Evolutionary conservation across 2,888 invertebrate species (phyloP), one percentile per base, ranked within the genome.

Genomic region (Leucozona laternaria): DNA sequence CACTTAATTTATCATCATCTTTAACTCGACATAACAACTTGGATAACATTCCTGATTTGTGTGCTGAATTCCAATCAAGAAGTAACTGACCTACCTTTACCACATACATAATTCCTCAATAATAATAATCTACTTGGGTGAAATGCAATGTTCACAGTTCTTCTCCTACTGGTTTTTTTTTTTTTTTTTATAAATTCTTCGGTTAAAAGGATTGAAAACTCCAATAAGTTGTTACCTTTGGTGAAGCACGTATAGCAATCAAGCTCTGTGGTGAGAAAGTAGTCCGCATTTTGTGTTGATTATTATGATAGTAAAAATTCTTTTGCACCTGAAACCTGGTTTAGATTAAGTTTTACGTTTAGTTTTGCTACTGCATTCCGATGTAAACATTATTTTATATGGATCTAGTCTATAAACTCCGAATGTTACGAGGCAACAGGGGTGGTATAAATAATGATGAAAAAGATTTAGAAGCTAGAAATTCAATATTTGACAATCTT

Each of bases 1-100:
- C 17, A 2, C 3, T 22, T 5, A 50, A 22, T 50, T 22, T 22
- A 50, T 2, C 13, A 22, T 11, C 2, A 22, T 50, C 15, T 43
- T n/a, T 6, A n/a, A 40, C 0, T 13, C 2, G 1, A 6, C 2
- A n/a, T 55, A 28, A 28, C 25, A 55, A 13, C 28, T 57, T 31
- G 17, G 34, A 57, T 31, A 57, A 17, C 11, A 31, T 57, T 57
- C 17, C 2, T 11, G 57, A 57, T 57, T 31, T 17, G 11, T 57
- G 57, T 31, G 31, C 31, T 57, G 17, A 57, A 57, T 57, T 57
- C 31, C 31, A 57, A 57, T 57, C 34, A 34, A 57, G 57, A n/a
- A 53, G 11, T 57, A 10, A 55, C 55, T 57, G 31, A 34, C 57
- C 31, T 31, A 57, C 31, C 57, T 57, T n/a, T n/a, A 31, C n/a